phyloP scores from a whole-genome alignment of 53 echinoderm and acorn worm species.

The Antedon mediterranea region DNA sequence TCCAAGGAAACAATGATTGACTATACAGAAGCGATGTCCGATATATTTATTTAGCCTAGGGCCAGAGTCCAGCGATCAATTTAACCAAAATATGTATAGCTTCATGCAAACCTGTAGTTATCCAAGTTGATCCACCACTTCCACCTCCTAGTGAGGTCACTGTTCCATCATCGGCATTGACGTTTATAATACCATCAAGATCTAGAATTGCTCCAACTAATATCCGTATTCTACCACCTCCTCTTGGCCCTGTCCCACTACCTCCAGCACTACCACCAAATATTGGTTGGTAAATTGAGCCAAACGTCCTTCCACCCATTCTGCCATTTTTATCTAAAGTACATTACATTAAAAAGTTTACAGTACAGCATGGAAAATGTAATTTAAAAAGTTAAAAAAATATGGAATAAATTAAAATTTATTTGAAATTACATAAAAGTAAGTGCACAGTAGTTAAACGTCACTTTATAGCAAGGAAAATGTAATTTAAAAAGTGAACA shows the following conservation, averaged over 20 bases:
- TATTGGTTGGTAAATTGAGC: conserved; percentile 61
- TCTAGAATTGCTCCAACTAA: conserved; percentile 57
- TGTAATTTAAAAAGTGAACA: no score
- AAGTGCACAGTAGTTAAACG: no score
- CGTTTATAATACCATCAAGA: conserved; percentile 54
- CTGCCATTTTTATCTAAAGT: conserved; percentile 22
- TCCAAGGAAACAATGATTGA: no score
- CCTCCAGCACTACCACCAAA: conserved; percentile 58
- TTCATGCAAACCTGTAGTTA: conserved; percentile 62
- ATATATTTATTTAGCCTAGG: no score
- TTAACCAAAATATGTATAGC: no score
- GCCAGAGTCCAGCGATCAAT: no score
- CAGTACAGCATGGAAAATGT: no score
- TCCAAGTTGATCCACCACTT: conserved; percentile 79
- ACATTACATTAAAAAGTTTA: no score
- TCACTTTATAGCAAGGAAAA: no score
- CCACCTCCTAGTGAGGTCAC: conserved; percentile 21
- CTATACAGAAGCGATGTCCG: no score
- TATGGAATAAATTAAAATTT: not conserved
- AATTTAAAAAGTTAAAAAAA: no score
- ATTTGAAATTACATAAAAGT: not conserved
- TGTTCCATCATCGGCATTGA: conserved; percentile 30
- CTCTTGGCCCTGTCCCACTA: conserved; percentile 44
- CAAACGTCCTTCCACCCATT: conserved; percentile 44
- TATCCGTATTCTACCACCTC: conserved; percentile 59